These are phyloP conservation scores for Pao palembangensis DNA, from an alignment of 2,113 vertebrate genomes.

Conservation along the genomic window DNA sequence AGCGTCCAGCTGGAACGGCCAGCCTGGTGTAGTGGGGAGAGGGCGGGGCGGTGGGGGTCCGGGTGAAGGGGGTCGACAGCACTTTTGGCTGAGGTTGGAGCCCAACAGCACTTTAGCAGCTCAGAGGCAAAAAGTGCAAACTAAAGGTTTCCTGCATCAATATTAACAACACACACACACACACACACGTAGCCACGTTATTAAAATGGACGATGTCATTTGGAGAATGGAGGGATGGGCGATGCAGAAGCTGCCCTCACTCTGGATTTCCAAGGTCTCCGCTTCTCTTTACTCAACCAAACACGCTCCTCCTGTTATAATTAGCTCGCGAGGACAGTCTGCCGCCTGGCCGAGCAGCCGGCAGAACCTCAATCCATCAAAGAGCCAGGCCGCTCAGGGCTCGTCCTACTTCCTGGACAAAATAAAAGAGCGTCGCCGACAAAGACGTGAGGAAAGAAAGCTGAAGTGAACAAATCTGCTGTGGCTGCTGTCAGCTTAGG, in stretches of 20 bases:
- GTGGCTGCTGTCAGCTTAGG: conserved; percentile 28
- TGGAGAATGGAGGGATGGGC: not conserved
- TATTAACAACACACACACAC: not conserved
- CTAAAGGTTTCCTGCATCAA: conserved; percentile 8
- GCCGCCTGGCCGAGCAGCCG: not conserved
- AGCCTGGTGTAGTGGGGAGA: conserved; percentile 16
- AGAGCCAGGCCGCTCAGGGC: not conserved
- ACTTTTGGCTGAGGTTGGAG: conserved; percentile 3
- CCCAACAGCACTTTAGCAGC: conserved; percentile 28
- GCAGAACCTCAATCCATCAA: not conserved
- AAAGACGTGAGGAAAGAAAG: conserved; percentile 6
- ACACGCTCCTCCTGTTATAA: not conserved
- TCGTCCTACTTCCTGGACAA: not conserved
- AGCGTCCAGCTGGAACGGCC: conserved; percentile 21
- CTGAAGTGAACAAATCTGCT: conserved; percentile 12
- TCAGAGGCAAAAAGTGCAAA: conserved; percentile 23
- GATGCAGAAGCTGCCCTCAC: conserved; percentile 2
- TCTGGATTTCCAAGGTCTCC: not conserved
- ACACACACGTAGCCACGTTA: no score
- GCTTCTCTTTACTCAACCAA: not conserved
- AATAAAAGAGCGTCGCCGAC: conserved; percentile 2
- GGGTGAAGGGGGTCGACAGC: conserved; percentile 25
- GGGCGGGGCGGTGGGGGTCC: conserved; percentile 13
- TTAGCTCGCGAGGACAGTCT: not conserved
- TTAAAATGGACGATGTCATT: conserved; percentile 5